phyloP scores from a whole-genome alignment of 2,888 invertebrate species.

The Priapulus caudatus region DNA sequence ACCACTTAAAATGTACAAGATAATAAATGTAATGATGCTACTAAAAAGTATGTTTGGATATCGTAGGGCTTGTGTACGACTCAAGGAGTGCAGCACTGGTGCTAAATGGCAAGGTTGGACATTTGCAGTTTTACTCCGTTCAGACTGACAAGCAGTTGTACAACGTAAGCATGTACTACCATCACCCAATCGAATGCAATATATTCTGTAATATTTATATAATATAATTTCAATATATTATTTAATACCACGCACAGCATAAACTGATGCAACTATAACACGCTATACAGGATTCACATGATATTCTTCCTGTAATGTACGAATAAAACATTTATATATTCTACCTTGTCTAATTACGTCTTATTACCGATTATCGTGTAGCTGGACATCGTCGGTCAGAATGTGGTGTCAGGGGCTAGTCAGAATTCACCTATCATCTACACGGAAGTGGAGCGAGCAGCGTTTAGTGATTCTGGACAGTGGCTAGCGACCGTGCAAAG shows the following conservation, averaged over 20 bases:
- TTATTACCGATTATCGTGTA: too few relatives aligned
- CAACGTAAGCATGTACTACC: constrained; percentile 57
- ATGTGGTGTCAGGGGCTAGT: constrained; percentile 55
- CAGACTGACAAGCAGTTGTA: constrained; percentile 50
- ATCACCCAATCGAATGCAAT: too few relatives aligned
- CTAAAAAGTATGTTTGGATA: neutral
- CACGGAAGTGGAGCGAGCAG: constrained; percentile 51
- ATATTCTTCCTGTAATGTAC: too few relatives aligned
- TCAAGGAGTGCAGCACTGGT: constrained; percentile 52
- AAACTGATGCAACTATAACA: too few relatives aligned
- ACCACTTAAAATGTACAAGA: neutral
- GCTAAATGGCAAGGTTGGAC: constrained; percentile 58
- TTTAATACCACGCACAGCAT: too few relatives aligned
- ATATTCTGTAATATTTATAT: too few relatives aligned
- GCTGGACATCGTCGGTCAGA: constrained; percentile 55
- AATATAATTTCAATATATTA: too few relatives aligned
- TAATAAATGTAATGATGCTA: neutral
- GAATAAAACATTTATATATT: too few relatives aligned
- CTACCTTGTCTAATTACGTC: too few relatives aligned
- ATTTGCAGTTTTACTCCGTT: constrained; percentile 58
- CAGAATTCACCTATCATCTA: constrained; percentile 48
- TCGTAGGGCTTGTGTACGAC: constrained; percentile 45
- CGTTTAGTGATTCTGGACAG: constrained; percentile 50
- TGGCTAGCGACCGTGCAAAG: constrained; percentile 57
- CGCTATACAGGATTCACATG: too few relatives aligned